Base-by-base conservation (phyloP, 1,140 invertebrate species). In the Dysdera silvatica region DNA sequence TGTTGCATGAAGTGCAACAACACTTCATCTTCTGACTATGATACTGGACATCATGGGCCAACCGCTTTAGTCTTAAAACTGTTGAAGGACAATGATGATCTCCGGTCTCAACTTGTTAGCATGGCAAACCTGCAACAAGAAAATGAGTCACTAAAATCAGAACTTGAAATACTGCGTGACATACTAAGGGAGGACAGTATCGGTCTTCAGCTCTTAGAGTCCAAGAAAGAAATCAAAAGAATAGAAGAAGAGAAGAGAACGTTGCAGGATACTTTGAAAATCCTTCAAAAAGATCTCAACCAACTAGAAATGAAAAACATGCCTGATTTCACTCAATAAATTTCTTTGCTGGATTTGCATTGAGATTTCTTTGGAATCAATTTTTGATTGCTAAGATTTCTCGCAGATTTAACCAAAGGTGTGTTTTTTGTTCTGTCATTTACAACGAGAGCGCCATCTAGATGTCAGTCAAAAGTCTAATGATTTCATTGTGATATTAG, bases 111-210 rank as follows among this genome's bases (percentile, higher is more conserved):
- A 41, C 24, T 60, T 14, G 55, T 54, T 32, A 23, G 53, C 35
- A 59, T 65, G 41, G 47, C 47, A 24, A 60, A 57, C 33, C 33
- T 65, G 41, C 51, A 65, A 49, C 51, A 59, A 48, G 63, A 65
- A 28, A 65, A 65, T 55, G 33, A 65, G 8, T 53, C 60, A 48
- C 26, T 65, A 20, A 65, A 55, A 28, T 48, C 59, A 41, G 56
- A 65, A 54, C 40, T 65, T 10, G 54, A 35, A 31, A 8, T 60
- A 12, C 26, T 65, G 20, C 32, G 51, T 6, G 49, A 47, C 32
- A 31, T 45, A 1, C 48, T 52, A 12, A 26, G 23, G 23, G 45
- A 60, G 31, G 57, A 65, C 33, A 47, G 55, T 24, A 60, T 23
- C 18, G 8, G 54, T 10, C 53, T 48, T 18, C 56, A 60, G n/a